These are phyloP conservation scores for Drosophila algonquin DNA, from an alignment of 2,888 invertebrate genomes.

Conservation along the genomic window DNA sequence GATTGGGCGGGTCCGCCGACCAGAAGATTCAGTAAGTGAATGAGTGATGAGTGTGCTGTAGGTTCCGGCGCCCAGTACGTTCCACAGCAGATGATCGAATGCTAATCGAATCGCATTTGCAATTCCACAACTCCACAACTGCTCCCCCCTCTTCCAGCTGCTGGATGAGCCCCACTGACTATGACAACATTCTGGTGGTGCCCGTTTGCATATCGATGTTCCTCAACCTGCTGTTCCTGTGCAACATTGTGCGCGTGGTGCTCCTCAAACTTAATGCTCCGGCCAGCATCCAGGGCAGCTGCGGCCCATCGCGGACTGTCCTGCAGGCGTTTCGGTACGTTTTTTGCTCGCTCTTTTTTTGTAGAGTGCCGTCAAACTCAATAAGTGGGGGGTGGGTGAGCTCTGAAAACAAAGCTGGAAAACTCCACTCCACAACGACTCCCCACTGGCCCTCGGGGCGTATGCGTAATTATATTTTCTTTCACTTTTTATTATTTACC, in stretches of 20 bases:
- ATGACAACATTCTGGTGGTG: slow-evolving; percentile 89
- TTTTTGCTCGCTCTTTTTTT: slow-evolving; percentile 12
- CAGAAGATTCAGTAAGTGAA: slow-evolving; percentile 86
- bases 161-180: slow-evolving; percentile 90
- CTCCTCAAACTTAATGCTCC: slow-evolving; percentile 91
- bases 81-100: background rate
- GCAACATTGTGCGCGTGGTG: slow-evolving; percentile 95
- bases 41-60: background rate
- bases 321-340: slow-evolving; percentile 89
- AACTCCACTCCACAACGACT: slow-evolving; percentile 5
- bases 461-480: slow-evolving; percentile 68
- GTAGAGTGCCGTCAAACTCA: background rate
- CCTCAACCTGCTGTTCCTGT: slow-evolving; percentile 92
- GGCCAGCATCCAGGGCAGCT: slow-evolving; percentile 87
- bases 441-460: slow-evolving; percentile 54
- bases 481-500: slow-evolving; percentile 28
- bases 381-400: background rate
- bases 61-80: background rate
- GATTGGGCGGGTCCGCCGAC: slow-evolving; percentile 84
- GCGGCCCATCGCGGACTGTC: slow-evolving; percentile 89
- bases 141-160: slow-evolving; percentile 85
- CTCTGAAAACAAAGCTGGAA: slow-evolving; percentile 21
- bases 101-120: slow-evolving; percentile 58
- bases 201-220: slow-evolving; percentile 92
- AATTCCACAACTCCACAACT: slow-evolving; percentile 45